Percentiles rank a stretch among this genome's conserved stretches.
These are phyloP conservation scores for Poeciliopsis infans DNA, from an alignment of 2,797 vertebrate genomes.

Conservation along the genomic window DNA sequence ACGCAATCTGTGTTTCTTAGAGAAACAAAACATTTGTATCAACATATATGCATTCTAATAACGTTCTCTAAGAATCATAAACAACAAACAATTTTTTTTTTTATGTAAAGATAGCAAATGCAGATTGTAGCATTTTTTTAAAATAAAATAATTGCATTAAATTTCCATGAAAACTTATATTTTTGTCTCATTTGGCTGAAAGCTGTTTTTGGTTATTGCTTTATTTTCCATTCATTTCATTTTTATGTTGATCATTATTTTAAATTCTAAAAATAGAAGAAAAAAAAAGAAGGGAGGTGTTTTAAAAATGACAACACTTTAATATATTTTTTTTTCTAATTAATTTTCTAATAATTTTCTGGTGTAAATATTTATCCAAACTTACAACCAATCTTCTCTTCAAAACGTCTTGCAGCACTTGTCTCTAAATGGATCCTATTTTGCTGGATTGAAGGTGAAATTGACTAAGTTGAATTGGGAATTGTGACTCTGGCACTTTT, in stretches of 20 bases:
- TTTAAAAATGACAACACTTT: no score
- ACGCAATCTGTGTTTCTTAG: no score
- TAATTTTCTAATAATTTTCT: no score
- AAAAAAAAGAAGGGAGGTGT: background rate
- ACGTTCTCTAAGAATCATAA: background rate
- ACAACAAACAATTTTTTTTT: background rate
- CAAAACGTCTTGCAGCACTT: background rate
- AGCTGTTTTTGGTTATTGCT: background rate
- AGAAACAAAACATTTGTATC: no score
- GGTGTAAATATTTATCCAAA: no score
- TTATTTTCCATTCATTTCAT: background rate
- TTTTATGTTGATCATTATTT: background rate
- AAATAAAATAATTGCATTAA: background rate
- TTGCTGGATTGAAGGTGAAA: background rate
- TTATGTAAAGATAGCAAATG: background rate
- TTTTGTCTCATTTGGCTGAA: background rate
- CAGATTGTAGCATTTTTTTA: background rate
- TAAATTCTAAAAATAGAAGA: background rate
- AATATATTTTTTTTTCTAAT: no score
- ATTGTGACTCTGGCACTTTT: slow-evolving; percentile 4
- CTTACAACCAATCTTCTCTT: no score
- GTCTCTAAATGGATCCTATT: background rate
- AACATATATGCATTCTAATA: background rate
- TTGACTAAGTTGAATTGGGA: background rate
- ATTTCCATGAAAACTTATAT: background rate